Evolutionary conservation across 1,140 invertebrate genomes (phyloP), one percentile per base, ranked within the genome.

Genomic region (Streblospio benedicti): DNA sequence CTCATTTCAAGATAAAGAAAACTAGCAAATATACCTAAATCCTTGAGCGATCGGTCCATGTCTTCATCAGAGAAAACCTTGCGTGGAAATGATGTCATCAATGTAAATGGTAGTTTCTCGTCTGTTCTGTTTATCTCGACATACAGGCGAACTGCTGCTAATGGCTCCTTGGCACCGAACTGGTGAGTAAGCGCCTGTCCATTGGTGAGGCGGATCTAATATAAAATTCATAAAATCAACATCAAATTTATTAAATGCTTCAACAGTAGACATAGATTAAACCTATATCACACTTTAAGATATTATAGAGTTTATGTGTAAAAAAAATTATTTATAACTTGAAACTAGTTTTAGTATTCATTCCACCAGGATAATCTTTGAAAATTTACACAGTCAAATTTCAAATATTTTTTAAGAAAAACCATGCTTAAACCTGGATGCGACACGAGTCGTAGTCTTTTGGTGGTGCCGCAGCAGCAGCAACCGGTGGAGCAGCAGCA

Each of bases 21-120:
- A 14, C 16, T 47, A 35, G 65, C 45, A 66, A 67, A 78, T n/a
- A n/a, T 77, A 91, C 90, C 89, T 79, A 93, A 81, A 65, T 82
- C 76, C 67, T 88, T 85, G 51, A 95, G 79, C 18, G 90, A 88
- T 70, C 86, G 86, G 55, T 91, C 87, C 79, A 89, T 92, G 74
- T 94, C 91, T 27, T 91, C 89, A n/a, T 79, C 81, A n/a, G 79
- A 78, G 71, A 92, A 93, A 54, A 91, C 82, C 78, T 88, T 89
- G 70, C 83, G 85, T n/a, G 91, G 91, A 77, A 90, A 93, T 63
- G 82, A 85, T 16, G 88, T 92, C 85, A 91, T 90, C 52, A 94
- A 75, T 54, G 83, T 83, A 76, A 93, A 91, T 14, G 83, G 80
- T 0, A 72, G 52, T 20, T 32, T 35, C 0, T 76, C 80, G 74